Base-by-base conservation (phyloP, 2,797 vertebrate genomes). In the Enteromius unitaeniatus region DNA sequence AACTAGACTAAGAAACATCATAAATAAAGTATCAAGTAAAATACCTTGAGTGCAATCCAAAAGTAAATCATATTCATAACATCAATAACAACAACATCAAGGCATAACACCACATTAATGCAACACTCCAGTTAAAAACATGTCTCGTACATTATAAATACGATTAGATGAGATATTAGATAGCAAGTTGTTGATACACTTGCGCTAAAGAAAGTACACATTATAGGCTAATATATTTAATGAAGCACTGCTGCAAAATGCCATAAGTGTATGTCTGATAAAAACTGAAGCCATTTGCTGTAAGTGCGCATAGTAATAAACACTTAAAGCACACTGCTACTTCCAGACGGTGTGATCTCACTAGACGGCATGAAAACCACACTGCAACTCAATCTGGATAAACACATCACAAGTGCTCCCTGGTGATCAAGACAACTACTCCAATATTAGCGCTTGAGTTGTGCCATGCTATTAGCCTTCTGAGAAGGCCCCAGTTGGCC, bases 311-410 rank as follows among this genome's bases (percentile, higher is more conserved):
- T 17, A 23, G 64, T 49, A 75, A 77, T 40, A 58, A 37, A 72
- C 19, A 45, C 60, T 23, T 37, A 28, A 64, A 58, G 26, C 69
- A 74, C 34, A 26, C 19, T 2, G 31, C 53, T 55, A 42, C 70
- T 60, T 65, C 42, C 62, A 78, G 68, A 74, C 53, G 26, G 42
- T 51, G 77, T 80, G 84, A 78, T 53, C 55, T 62, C 68, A 79
- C 64, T 47, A 53, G 42, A 58, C 13, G 26, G 40, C 70, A 81
- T 60, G 51, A 67, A 70, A 76, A 81, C 42, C 78, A 76, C 31
- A 76, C 14, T 34, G 68, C 79, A 76, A 88, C 83, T 87, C 74
- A 84, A 88, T 85, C 81, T 60, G 37, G 60, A 68, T 58, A 64
- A 84, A 82, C n/a, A 17, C 23, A 62, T 69, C 62, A 19, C 34